A percentile compares a stretch with the other conserved stretches of the same genome.
phyloP scores from a whole-genome alignment of 2,797 vertebrate species.

The Atherinosoma microstoma region DNA sequence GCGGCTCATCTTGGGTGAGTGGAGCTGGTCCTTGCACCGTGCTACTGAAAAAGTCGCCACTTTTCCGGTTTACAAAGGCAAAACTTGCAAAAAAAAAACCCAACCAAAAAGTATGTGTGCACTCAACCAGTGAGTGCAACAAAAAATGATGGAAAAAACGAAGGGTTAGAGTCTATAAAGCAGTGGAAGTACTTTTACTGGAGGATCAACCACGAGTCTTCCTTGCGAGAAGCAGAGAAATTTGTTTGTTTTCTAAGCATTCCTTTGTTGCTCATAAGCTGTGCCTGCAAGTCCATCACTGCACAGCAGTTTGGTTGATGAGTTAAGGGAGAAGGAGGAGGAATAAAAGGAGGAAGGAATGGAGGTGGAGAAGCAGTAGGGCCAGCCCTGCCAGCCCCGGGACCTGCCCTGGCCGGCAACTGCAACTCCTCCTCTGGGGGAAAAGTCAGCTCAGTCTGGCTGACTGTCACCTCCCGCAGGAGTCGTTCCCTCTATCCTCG shows the following conservation, averaged over 20 bases:
- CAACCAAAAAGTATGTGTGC: constrained; percentile 29
- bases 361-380: constrained; percentile 84
- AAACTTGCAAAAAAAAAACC: constrained; percentile 37
- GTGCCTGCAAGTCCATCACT: constrained; percentile 84
- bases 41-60: constrained; percentile 77
- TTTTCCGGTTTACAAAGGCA: constrained; percentile 69
- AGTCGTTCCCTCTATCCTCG: constrained; percentile 29
- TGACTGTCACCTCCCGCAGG: constrained; percentile 50
- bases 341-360: constrained; percentile 69
- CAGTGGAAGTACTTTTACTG: constrained; percentile 47
- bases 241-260: constrained; percentile 69
- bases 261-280: constrained; percentile 64
- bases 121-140: constrained; percentile 83
- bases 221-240: constrained; percentile 49
- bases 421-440: constrained; percentile 81
- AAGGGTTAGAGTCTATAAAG: constrained; percentile 26
- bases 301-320: constrained; percentile 72
- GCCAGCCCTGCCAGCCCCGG: constrained; percentile 83
- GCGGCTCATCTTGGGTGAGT: constrained; percentile 88
- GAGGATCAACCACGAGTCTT: constrained; percentile 61
- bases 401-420: constrained; percentile 82
- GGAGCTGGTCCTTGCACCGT: constrained; percentile 76
- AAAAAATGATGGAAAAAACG: constrained; percentile 36
- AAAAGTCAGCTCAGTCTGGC: constrained; percentile 80
- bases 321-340: constrained; percentile 64